Evolutionary conservation across 2,797 vertebrate species (phyloP).

Genomic region (Darevskia mixta): DNA sequence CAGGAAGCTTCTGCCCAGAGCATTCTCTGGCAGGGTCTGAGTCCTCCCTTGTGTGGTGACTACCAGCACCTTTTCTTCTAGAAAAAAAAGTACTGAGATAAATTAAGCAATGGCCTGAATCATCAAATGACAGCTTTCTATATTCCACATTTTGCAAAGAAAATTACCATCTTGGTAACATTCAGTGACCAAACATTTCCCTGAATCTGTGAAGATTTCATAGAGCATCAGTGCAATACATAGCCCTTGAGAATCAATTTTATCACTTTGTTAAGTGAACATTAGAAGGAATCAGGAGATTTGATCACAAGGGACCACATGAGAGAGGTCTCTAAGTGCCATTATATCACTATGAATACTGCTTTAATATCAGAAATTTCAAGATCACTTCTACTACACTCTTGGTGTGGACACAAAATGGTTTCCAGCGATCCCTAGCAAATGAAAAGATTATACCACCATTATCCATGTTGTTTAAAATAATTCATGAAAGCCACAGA

Average conservation of each 20-base stretch:
- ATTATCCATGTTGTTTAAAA: not conserved
- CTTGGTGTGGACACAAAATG: not conserved
- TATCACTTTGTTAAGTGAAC: not conserved
- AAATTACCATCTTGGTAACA: not conserved
- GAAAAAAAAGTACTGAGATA: no score
- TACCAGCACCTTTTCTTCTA: no score
- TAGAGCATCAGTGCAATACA: not conserved
- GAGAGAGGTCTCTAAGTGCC: not conserved
- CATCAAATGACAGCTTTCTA: not conserved
- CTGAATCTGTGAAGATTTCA: not conserved
- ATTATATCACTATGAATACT: not conserved
- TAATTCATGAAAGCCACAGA: not conserved
- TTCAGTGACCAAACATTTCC: not conserved
- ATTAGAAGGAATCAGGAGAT: not conserved
- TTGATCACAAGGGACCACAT: not conserved
- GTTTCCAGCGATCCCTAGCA: not conserved
- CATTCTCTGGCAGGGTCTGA: no score
- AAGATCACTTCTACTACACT: not conserved
- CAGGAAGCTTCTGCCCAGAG: no score
- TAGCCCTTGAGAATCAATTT: conserved; percentile 19
- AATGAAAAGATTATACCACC: not conserved
- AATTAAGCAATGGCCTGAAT: no score
- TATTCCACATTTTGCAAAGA: not conserved
- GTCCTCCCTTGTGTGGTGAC: no score
- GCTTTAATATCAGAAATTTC: not conserved